phyloP scores from a whole-genome alignment of 2,888 invertebrate genomes.

The Steinernema hermaphroditum region DNA sequence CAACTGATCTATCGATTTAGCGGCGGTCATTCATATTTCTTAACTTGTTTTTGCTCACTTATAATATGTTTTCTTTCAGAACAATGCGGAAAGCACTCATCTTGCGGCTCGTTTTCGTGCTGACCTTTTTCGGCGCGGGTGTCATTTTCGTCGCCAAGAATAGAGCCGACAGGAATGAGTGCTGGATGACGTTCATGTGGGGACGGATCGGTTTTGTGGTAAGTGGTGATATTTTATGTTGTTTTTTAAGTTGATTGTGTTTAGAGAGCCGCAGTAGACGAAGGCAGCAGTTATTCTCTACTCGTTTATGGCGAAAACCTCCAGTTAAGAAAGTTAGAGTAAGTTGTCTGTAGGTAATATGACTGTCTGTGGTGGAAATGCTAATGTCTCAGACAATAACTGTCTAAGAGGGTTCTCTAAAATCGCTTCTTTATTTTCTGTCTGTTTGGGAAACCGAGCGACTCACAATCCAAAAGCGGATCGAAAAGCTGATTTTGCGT shows the following conservation, averaged over 20 bases:
- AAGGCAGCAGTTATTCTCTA: conserved; percentile 38
- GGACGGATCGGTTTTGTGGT: conserved; percentile 41
- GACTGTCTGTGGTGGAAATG: conserved; percentile 12
- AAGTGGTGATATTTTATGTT: neutral
- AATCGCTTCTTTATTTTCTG: too few species aligned
- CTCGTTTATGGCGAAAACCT: conserved; percentile 47
- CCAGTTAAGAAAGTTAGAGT: conserved; percentile 33
- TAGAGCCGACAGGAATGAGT: conserved; percentile 37
- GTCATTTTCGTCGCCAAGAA: conserved; percentile 1
- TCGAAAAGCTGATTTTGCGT: too few species aligned
- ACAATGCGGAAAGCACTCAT: neutral
- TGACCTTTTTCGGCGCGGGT: neutral
- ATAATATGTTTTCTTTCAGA: neutral
- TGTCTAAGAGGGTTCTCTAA: too few species aligned
- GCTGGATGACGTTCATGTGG: conserved; percentile 51
- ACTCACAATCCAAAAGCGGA: too few species aligned
- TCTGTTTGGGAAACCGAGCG: too few species aligned
- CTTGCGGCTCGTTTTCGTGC: neutral
- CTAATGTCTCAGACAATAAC: too few species aligned
- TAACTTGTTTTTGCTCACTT: too few species aligned
- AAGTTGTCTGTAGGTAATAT: too few species aligned
- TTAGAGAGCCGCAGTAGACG: conserved; percentile 39
- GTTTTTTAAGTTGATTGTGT: neutral
- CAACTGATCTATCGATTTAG: too few species aligned
- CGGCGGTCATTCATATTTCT: too few species aligned